These are phyloP conservation scores for Xylota segnis DNA, from an alignment of 2,888 invertebrate species.

Conservation along the genomic window DNA sequence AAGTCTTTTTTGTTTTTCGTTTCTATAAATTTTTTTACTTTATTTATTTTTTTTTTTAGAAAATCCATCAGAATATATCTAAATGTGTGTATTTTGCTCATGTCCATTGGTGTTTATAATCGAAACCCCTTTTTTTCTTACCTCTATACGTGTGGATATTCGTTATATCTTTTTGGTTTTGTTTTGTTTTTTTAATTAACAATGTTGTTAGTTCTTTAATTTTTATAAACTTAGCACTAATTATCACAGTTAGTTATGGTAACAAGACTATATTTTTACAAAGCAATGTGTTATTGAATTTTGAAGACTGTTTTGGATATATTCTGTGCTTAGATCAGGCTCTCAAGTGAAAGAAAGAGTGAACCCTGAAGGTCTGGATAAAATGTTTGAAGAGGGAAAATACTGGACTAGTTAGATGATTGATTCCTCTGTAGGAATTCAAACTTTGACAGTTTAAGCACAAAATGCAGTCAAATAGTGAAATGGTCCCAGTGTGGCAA, in stretches of 20 bases:
- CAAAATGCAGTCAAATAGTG: too few relatives aligned
- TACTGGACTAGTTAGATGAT: too few relatives aligned
- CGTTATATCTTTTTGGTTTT: slow-evolving; percentile 10
- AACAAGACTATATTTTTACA: not conserved
- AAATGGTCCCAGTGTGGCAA: too few relatives aligned
- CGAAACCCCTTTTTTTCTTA: slow-evolving; percentile 8
- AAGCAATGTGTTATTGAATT: too few relatives aligned
- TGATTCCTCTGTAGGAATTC: too few relatives aligned
- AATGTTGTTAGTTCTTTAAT: not conserved
- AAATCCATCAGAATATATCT: slow-evolving; percentile 37
- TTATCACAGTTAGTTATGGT: not conserved
- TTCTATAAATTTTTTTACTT: slow-evolving; percentile 2
- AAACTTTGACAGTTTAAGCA: too few relatives aligned
- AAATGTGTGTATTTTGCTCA: slow-evolving; percentile 66
- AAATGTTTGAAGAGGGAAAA: too few relatives aligned
- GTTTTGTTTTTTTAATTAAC: not conserved
- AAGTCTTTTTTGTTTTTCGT: slow-evolving; percentile 39
- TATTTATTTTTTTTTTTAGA: slow-evolving; percentile 27
- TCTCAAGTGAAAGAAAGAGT: too few relatives aligned
- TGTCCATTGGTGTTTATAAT: slow-evolving; percentile 50
- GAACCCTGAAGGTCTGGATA: too few relatives aligned
- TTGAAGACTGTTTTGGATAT: too few relatives aligned
- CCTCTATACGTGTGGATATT: slow-evolving; percentile 30
- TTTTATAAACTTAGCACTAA: not conserved
- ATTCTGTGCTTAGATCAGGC: too few relatives aligned